Evolutionary conservation across 2,113 vertebrate genomes (phyloP).

Genomic region (Chaenogobius annularis): DNA sequence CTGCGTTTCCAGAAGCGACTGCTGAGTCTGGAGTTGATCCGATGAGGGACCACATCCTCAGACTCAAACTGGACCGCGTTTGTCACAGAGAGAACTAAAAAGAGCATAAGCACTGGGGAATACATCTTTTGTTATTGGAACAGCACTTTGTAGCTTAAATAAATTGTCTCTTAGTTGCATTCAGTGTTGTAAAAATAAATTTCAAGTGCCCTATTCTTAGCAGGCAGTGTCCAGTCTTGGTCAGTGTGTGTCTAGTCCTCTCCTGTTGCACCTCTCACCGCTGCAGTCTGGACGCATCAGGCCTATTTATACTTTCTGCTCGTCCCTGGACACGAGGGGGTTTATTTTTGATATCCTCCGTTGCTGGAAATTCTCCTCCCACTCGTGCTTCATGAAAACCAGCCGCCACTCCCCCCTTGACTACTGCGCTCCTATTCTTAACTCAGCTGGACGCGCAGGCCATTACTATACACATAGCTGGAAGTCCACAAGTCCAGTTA

Average conservation of each 20-base stretch:
- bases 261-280: conserved; percentile 55
- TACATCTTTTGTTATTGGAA: conserved; percentile 55
- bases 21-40: conserved; percentile 53
- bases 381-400: conserved; percentile 71
- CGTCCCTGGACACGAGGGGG: conserved; percentile 85
- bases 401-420: conserved; percentile 71
- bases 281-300: conserved; percentile 69
- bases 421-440: conserved; percentile 72
- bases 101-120: conserved; percentile 18
- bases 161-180: neutral
- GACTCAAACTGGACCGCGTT: conserved; percentile 59
- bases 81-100: conserved; percentile 52
- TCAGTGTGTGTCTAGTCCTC: conserved; percentile 29
- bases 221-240: conserved; percentile 30
- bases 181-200: conserved; percentile 3
- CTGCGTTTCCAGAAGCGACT: conserved; percentile 73
- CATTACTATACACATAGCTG: conserved; percentile 47
- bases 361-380: conserved; percentile 88
- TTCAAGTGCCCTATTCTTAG: neutral
- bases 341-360: conserved; percentile 89
- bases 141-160: neutral
- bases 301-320: conserved; percentile 88
- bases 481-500: conserved; percentile 53
- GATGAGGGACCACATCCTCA: conserved; percentile 73
- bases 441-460: conserved; percentile 54